These are phyloP conservation scores for Ctenomys sociabilis DNA, from an alignment of 2,113 vertebrate genomes.

Conservation along the genomic window DNA sequence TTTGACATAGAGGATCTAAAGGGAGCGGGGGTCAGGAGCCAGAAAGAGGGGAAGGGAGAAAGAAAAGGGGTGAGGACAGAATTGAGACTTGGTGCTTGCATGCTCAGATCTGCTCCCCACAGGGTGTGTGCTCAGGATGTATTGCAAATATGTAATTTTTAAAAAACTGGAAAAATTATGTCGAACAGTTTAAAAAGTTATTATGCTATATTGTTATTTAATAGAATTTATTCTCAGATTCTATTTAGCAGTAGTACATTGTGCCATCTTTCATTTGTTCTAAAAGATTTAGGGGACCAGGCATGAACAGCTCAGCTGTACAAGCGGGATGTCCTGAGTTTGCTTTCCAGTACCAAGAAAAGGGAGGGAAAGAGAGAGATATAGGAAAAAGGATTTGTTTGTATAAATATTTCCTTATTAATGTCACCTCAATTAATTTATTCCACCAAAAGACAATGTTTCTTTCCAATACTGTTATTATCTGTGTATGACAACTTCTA, in stretches of 20 bases:
- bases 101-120: not conserved
- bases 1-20: conserved; percentile 1
- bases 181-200: not conserved
- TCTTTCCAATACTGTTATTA: conserved; percentile 62
- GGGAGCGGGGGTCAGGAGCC: not conserved
- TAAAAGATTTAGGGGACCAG: conserved; percentile 59
- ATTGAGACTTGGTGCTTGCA: not conserved
- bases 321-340: too few species aligned
- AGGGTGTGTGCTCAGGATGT: not conserved
- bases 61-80: not conserved
- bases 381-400: not conserved
- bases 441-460: not conserved
- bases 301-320: too few species aligned
- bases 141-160: not conserved
- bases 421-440: not conserved
- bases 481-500: conserved; percentile 61
- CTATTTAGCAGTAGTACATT: conserved; percentile 65
- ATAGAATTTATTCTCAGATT: conserved; percentile 77
- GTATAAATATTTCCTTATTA: conserved; percentile 38
- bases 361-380: too few species aligned
- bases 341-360: too few species aligned
- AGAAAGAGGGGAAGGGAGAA: not conserved
- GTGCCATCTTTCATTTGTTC: conserved; percentile 74
- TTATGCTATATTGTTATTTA: conserved; percentile 57
- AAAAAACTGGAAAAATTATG: not conserved